These are phyloP conservation scores for Chloroceryle amazona DNA, from an alignment of 2,797 vertebrate species.

Conservation along the genomic window DNA sequence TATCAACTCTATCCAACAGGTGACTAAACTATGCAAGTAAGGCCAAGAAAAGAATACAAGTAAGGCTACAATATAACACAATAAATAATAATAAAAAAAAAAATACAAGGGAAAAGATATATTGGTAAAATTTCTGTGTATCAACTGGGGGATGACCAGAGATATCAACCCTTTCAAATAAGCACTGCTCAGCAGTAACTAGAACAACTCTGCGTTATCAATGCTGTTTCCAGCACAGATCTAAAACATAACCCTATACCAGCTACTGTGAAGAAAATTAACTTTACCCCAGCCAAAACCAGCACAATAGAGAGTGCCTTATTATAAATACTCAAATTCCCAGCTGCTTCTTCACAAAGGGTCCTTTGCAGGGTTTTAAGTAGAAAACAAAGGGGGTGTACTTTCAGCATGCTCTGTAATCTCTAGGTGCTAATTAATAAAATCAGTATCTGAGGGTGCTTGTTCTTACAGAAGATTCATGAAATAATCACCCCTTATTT, in stretches of 20 bases:
- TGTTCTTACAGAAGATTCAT: not conserved
- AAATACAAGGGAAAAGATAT: too few relatives aligned
- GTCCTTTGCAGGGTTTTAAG: slow-evolving; percentile 2
- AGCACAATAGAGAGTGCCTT: not conserved
- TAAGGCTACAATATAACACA: too few relatives aligned
- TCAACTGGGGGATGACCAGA: too few relatives aligned
- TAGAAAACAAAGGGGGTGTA: not conserved
- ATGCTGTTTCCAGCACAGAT: not conserved
- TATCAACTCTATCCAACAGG: too few relatives aligned
- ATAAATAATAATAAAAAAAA: too few relatives aligned
- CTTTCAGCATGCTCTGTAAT: not conserved
- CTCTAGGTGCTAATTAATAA: slow-evolving; percentile 35
- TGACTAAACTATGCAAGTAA: too few relatives aligned
- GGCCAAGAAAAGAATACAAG: too few relatives aligned
- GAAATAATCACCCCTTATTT: slow-evolving; percentile 15
- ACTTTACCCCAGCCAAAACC: not conserved
- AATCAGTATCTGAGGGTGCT: not conserved
- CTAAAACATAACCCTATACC: not conserved
- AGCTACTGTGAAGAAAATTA: not conserved
- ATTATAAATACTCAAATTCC: not conserved
- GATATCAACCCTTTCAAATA: too few relatives aligned
- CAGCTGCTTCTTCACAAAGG: not conserved
- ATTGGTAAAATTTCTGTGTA: too few relatives aligned
- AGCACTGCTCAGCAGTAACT: too few relatives aligned
- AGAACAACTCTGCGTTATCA: not conserved